These are phyloP conservation scores for Sisor rabdophorus DNA, from an alignment of 2,113 vertebrate genomes.

Conservation along the genomic window DNA sequence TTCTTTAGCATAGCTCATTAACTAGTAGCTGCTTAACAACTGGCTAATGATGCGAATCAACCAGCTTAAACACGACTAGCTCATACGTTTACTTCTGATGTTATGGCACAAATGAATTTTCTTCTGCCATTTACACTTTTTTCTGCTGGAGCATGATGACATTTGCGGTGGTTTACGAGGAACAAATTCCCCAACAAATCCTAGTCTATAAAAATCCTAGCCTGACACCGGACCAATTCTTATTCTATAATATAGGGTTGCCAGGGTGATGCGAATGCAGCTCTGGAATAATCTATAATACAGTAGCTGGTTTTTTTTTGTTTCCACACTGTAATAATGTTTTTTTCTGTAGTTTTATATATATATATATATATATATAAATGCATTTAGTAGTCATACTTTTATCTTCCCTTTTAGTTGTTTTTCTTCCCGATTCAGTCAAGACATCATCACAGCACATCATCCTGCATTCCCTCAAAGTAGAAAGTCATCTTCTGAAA, in stretches of 20 bases:
- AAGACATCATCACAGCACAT: neutral
- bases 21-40: neutral
- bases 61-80: neutral
- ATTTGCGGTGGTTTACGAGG: neutral
- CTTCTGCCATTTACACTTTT: neutral
- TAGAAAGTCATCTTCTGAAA: slow-evolving; percentile 63
- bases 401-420: neutral
- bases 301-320: neutral
- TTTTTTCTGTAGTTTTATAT: neutral
- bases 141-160: neutral
- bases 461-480: slow-evolving; percentile 49
- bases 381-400: neutral
- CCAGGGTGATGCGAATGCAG: neutral
- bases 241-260: neutral
- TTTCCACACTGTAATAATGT: neutral
- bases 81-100: neutral
- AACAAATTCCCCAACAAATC: neutral
- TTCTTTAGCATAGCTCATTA: neutral
- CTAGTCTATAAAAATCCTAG: too few relatives aligned
- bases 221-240: neutral
- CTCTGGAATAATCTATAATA: neutral
- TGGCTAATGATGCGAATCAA: neutral
- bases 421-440: neutral
- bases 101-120: neutral
- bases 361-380: neutral